These are phyloP conservation scores for Prostheceraeus crozeri DNA, from an alignment of 2,888 invertebrate species.

Conservation along the genomic window DNA sequence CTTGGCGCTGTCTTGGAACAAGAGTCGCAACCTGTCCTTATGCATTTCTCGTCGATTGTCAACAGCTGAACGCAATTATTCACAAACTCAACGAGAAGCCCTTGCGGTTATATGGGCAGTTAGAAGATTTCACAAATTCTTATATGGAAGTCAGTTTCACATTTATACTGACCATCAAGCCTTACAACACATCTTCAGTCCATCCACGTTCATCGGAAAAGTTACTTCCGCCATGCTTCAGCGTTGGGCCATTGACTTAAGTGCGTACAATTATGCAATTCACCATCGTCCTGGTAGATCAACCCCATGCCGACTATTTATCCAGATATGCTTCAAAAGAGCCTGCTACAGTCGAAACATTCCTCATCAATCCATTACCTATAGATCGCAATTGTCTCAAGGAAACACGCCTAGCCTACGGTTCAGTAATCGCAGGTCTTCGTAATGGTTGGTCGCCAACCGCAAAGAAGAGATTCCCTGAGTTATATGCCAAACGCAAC, in stretches of 20 bases:
- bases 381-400: slow-evolving; percentile 2
- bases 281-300: slow-evolving; percentile 6
- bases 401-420: not conserved
- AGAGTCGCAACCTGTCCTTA: slow-evolving; percentile 7
- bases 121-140: slow-evolving; percentile 16
- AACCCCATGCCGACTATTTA: slow-evolving; percentile 16
- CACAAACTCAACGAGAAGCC: slow-evolving; percentile 9
- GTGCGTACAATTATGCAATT: slow-evolving; percentile 21
- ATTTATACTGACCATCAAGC: slow-evolving; percentile 12
- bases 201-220: not conserved
- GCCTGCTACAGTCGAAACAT: slow-evolving; percentile 7
- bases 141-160: slow-evolving; percentile 12
- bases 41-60: not conserved
- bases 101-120: slow-evolving; percentile 22
- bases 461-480: slow-evolving; percentile 19
- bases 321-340: slow-evolving; percentile 11
- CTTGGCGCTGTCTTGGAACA: slow-evolving; percentile 24
- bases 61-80: slow-evolving; percentile 2
- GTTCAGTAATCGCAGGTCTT: slow-evolving; percentile 18
- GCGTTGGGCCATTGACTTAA: slow-evolving; percentile 23
- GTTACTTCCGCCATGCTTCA: slow-evolving; percentile 22
- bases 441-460: slow-evolving; percentile 16
- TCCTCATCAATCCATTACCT: slow-evolving; percentile 19
- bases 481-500: too few relatives aligned
- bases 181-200: slow-evolving; percentile 7